Conservation (phyloP, 2,888 invertebrate species). For the Lampropteryx suffumata region DNA sequence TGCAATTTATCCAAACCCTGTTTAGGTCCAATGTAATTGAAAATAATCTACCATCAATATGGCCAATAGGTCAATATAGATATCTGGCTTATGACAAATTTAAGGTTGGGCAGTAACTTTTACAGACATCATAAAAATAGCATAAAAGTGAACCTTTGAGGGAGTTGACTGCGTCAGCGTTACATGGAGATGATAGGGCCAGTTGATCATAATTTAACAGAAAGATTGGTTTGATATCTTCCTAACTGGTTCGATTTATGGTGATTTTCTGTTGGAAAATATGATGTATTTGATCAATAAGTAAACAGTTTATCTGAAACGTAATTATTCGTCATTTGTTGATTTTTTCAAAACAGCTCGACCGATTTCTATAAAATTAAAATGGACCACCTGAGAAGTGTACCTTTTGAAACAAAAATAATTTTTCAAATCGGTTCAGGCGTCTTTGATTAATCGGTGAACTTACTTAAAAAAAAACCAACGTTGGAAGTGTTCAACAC, state of each 20-base stretch:
- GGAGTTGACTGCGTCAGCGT: slow-evolving; percentile 24
- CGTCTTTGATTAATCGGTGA: too few relatives aligned
- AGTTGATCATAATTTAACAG: slow-evolving; percentile 17
- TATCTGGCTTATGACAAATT: slow-evolving; percentile 29
- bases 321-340: too few relatives aligned
- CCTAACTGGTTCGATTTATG: slow-evolving; percentile 2
- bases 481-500: too few relatives aligned
- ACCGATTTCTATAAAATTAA: too few relatives aligned
- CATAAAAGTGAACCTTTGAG: slow-evolving; percentile 23
- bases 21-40: slow-evolving; percentile 20
- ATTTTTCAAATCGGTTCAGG: too few relatives aligned
- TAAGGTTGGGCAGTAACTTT: slow-evolving; percentile 35
- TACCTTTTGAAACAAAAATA: too few relatives aligned
- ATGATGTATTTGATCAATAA: too few relatives aligned
- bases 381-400: too few relatives aligned
- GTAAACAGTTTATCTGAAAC: too few relatives aligned
- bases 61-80: slow-evolving; percentile 23
- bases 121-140: slow-evolving; percentile 35
- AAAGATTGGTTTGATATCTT: slow-evolving; percentile 11
- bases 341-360: too few relatives aligned
- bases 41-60: slow-evolving; percentile 18
- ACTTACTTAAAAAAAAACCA: too few relatives aligned
- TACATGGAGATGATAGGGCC: slow-evolving; percentile 12
- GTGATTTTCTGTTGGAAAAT: too few relatives aligned
- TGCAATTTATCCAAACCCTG: slow-evolving; percentile 4